Base-by-base conservation (phyloP, 2,113 vertebrate species). In the Cichladusa arquata region DNA sequence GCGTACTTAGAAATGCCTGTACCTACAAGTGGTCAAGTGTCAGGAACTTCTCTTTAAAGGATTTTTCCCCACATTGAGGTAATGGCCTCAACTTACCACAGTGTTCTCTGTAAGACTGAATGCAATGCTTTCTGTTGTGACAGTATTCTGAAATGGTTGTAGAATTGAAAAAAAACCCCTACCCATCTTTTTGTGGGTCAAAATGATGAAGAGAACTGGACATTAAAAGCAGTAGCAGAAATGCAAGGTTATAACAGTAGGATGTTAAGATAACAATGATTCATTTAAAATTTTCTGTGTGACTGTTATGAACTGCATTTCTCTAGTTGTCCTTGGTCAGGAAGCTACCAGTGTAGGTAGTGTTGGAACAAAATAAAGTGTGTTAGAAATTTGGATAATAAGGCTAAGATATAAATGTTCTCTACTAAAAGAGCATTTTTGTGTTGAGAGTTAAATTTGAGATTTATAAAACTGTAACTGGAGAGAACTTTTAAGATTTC, bases 61-160 rank as follows among this genome's bases (percentile, higher is more conserved):
- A 19, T n/a, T 40, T 81, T 33, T 6, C 4, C 7, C 2, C 7
- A 3, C 8, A 3, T 24, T 18, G 14, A 19, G 47, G 5, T 26
- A 60, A 8, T n/a, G 70, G 9, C 38, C 28, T 73, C 23, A 73
- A 0, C 2, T 71, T 50, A 44, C 16, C 11, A 42, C 1, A 0
- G 4, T 50, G 20, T 64, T 65, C 14, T 64, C 24, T 50, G 19
- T 53, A 25, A 31, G 61, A 18, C 53, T 81, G 64, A 86, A 44
- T 36, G 56, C 64, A 51, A 44, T 50, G 22, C 14, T 58, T 86
- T 50, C 47, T 77, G 26, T 83, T 62, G 5, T 34, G 34, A 44
- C 34, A 28, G 38, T 66, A 7, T 76, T 86, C 50, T 69, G 25
- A 76, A 92, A 34, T 53, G 25, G 10, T 29, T 57, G 31, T 31